Percentiles rank a stretch among this genome's conserved stretches.
phyloP scores from a whole-genome alignment of 2,113 vertebrate genomes.

The Nycticryphes semicollaris region DNA sequence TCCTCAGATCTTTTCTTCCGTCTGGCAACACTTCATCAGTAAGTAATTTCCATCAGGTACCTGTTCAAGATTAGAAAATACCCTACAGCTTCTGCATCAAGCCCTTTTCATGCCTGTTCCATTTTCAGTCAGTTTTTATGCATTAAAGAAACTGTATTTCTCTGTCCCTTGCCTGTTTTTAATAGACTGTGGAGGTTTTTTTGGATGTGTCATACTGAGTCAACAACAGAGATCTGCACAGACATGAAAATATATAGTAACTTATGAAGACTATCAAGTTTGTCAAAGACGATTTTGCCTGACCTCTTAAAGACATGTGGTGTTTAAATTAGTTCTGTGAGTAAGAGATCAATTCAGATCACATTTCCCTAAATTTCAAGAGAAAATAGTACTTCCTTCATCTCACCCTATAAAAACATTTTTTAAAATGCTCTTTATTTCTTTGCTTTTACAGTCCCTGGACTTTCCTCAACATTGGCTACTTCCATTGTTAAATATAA shows the following conservation, averaged over 20 bases:
- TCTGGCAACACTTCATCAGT: slow-evolving; percentile 34
- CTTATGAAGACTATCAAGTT: neutral
- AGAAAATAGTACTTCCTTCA: slow-evolving; percentile 36
- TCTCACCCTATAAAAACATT: slow-evolving; percentile 15
- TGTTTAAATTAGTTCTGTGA: slow-evolving; percentile 17
- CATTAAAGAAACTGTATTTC: neutral
- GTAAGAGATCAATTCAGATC: slow-evolving; percentile 27
- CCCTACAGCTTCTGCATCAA: slow-evolving; percentile 13
- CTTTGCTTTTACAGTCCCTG: slow-evolving; percentile 9
- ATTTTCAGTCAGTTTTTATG: neutral
- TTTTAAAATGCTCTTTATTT: neutral
- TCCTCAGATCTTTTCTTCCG: slow-evolving; percentile 26
- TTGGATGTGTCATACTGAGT: neutral
- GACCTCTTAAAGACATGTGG: neutral
- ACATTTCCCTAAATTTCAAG: slow-evolving; percentile 21
- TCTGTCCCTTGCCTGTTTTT: neutral
- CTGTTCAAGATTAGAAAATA: slow-evolving; percentile 25
- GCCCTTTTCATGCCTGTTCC: neutral
- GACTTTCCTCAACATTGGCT: neutral
- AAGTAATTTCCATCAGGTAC: slow-evolving; percentile 14
- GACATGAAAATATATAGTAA: slow-evolving; percentile 2
- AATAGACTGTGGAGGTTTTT: neutral
- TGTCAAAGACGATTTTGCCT: neutral
- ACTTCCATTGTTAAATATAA: neutral
- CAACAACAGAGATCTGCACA: neutral